Base-by-base conservation (phyloP, 2,113 vertebrate species). In the Scophthalmus maximus region DNA sequence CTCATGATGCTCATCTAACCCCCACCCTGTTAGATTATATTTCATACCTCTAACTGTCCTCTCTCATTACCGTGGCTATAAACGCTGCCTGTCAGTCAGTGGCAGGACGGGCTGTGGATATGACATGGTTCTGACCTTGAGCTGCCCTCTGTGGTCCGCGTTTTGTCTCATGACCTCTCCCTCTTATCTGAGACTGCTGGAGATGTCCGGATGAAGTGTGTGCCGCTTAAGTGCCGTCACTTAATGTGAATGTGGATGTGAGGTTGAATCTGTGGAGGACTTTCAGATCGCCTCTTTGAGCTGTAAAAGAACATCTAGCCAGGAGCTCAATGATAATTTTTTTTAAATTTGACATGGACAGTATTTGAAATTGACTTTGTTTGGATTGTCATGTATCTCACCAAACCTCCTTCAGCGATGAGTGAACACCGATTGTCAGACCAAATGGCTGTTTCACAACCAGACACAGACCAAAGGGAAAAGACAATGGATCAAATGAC, bases 11-110 rank as follows among this genome's bases (percentile, higher is more conserved):
- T 34, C 49, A 59, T 40, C 17, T 25, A n/a, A n/a, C 62, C 58
- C 59, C n/a, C 25, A 75, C 29, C 51, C 47, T 58, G 63, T 81
- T 72, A 85, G 85, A 83, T 93, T 83, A 78, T 82, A 77, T 91
- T 92, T 90, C 90, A 87, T 85, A 87, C 86, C 70, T 88, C 53
- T 59, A 63, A 59, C 84, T 69, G 58, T 53, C 69, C 71, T 88
- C 84, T 92, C 80, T 55, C 17, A 29, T 93, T 91, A 90, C 90
- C 72, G 36, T 59, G 34, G 6, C 77, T 68, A 68, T 86, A 61
- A 81, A 76, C 59, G 18, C 82, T 67, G 72, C 84, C 83, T 71
- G 75, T 87, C 83, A 75, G 73, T 77, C 78, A 73, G 79, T n/a
- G n/a, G n/a, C n/a, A n/a, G n/a, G n/a, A n/a, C n/a, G n/a, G n/a